Evolutionary conservation across 2,113 vertebrate genomes (phyloP).

Genomic region (Apodemus sylvaticus): DNA sequence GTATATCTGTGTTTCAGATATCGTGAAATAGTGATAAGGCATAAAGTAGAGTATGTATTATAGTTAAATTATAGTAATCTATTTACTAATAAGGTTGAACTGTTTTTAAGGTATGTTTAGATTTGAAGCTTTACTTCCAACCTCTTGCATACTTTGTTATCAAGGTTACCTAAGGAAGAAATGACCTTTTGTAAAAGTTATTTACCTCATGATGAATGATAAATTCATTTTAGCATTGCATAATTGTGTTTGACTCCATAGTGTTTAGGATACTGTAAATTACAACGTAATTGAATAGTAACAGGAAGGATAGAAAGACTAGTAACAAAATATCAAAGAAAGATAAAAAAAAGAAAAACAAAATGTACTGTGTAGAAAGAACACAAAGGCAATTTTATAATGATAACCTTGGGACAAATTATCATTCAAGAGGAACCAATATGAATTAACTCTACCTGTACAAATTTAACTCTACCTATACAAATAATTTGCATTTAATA

Average conservation of each 20-base stretch:
- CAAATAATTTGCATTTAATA: not conserved
- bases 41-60: not conserved
- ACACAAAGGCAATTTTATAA: not conserved
- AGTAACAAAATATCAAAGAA: not conserved
- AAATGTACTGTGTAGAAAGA: not conserved
- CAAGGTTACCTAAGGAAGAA: not conserved
- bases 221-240: not conserved
- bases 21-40: not conserved
- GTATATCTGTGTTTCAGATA: not conserved
- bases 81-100: not conserved
- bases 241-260: not conserved
- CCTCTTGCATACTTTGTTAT: not conserved
- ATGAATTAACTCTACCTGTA: not conserved
- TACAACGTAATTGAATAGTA: not conserved
- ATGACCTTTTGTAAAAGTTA: not conserved
- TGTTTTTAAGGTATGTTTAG: not conserved
- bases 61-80: not conserved
- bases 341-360: not conserved
- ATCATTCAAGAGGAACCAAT: not conserved
- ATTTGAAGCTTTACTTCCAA: not conserved
- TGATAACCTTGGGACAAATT: not conserved
- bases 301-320: not conserved
- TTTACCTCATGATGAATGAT: not conserved
- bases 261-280: not conserved
- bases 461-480: not conserved